Conservation (phyloP, 2,113 vertebrate genomes). For the Anseranas semipalmata region DNA sequence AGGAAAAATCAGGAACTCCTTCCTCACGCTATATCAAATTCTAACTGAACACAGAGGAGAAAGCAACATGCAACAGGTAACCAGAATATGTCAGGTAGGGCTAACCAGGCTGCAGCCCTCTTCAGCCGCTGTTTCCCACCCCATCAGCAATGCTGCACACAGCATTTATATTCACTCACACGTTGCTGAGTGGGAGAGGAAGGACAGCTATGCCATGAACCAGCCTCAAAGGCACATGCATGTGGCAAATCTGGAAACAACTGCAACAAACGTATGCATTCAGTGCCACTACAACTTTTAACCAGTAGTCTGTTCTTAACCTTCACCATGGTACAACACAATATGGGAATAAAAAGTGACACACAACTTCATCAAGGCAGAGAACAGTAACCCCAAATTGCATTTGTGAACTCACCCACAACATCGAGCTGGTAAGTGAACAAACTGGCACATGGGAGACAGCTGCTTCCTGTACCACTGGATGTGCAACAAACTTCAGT, state of each 20-base stretch:
- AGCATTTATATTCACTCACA: not conserved
- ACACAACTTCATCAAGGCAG: not conserved
- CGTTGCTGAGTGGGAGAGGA: not conserved
- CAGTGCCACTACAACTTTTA: not conserved
- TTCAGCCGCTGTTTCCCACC: not conserved
- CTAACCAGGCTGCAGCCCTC: not conserved
- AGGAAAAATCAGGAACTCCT: not conserved
- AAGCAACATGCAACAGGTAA: not conserved
- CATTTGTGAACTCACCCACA: not conserved
- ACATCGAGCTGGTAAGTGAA: not conserved
- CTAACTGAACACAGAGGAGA: not conserved
- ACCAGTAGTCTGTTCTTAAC: not conserved
- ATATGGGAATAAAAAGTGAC: not conserved
- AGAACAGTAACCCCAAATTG: not conserved
- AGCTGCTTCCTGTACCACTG: not conserved
- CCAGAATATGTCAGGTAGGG: not conserved
- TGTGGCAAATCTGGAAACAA: not conserved
- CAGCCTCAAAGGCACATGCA: not conserved
- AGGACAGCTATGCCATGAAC: accelerated
- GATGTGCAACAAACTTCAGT: not conserved
- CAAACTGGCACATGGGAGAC: not conserved
- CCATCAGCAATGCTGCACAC: not conserved
- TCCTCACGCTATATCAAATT: not conserved
- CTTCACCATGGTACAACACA: not conserved
- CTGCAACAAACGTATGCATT: not conserved